phyloP scores from a whole-genome alignment of 1,140 invertebrate genomes.

The Stegodyphus dumicola region DNA sequence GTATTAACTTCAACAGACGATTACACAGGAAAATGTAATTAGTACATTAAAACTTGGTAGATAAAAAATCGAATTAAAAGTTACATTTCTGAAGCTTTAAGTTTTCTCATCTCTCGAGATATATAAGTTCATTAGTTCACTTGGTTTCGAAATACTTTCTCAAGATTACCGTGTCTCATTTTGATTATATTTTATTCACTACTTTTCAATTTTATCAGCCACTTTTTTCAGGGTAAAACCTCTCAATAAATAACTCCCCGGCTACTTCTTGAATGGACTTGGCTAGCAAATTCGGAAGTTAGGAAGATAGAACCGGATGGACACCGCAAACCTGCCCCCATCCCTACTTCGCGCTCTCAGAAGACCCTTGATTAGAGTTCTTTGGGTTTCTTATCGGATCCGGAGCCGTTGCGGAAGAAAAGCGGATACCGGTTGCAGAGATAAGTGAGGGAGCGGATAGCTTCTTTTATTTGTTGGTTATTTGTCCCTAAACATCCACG shows the following conservation, averaged over 20 bases:
- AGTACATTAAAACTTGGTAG: too few relatives aligned
- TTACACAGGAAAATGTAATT: too few relatives aligned
- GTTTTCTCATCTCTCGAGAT: too few relatives aligned
- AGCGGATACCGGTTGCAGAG: constrained; percentile 24
- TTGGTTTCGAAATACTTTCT: too few relatives aligned
- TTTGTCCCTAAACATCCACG: too few relatives aligned
- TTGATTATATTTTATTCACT: neutral
- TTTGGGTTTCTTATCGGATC: constrained; percentile 36
- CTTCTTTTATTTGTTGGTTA: too few relatives aligned
- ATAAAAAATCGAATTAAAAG: too few relatives aligned
- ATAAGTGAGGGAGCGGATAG: constrained; percentile 27
- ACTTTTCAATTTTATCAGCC: constrained; percentile 11
- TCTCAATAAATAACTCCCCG: constrained; percentile 20
- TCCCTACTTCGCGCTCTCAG: neutral
- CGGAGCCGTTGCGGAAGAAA: constrained; percentile 27
- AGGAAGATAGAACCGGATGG: constrained; percentile 29
- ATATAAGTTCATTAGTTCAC: too few relatives aligned
- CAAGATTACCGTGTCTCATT: too few relatives aligned
- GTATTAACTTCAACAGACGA: too few relatives aligned
- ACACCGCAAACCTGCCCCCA: neutral
- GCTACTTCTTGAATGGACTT: constrained; percentile 12
- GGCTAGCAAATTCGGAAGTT: constrained; percentile 16
- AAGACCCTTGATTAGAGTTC: constrained; percentile 35
- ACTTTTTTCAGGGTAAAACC: constrained; percentile 9
- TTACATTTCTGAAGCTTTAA: too few relatives aligned